These are phyloP conservation scores for Bradysia coprophila DNA, from an alignment of 1,140 invertebrate species.

Conservation along the genomic window DNA sequence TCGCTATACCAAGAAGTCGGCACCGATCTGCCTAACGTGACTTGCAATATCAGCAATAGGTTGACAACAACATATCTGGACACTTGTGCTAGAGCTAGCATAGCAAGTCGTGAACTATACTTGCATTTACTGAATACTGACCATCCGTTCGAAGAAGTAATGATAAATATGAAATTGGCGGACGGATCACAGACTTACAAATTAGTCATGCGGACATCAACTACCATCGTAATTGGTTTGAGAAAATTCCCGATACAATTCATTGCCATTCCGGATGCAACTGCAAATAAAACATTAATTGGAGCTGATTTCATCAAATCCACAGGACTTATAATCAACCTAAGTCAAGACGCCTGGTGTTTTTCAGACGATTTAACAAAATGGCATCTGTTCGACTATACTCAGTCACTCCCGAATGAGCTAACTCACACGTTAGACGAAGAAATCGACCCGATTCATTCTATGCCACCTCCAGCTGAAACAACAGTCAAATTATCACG, in stretches of 20 bases:
- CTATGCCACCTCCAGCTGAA: too few species aligned
- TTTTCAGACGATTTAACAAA: conserved; percentile 2
- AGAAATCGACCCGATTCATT: too few species aligned
- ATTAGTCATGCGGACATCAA: neutral
- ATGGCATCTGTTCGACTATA: too few species aligned
- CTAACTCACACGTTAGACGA: too few species aligned
- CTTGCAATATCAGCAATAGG: neutral
- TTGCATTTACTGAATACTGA: neutral
- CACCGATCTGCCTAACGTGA: conserved; percentile 1
- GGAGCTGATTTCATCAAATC: conserved; percentile 5
- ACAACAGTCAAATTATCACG: too few species aligned
- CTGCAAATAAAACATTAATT: conserved; percentile 3
- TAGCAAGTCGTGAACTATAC: conserved; percentile 3
- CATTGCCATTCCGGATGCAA: conserved; percentile 2
- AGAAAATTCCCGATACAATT: conserved; percentile 2
- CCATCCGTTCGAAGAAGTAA: neutral
- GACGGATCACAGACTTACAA: neutral
- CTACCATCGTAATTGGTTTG: neutral
- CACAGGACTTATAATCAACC: conserved; percentile 3
- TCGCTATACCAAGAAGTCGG: neutral
- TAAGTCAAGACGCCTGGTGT: conserved; percentile 3
- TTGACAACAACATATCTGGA: conserved; percentile 4
- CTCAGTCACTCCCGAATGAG: too few species aligned
- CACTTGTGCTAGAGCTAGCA: conserved; percentile 3
- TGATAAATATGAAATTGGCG: neutral